Base-by-base conservation (phyloP, 2,113 vertebrate genomes). In the Mastomys coucha region DNA sequence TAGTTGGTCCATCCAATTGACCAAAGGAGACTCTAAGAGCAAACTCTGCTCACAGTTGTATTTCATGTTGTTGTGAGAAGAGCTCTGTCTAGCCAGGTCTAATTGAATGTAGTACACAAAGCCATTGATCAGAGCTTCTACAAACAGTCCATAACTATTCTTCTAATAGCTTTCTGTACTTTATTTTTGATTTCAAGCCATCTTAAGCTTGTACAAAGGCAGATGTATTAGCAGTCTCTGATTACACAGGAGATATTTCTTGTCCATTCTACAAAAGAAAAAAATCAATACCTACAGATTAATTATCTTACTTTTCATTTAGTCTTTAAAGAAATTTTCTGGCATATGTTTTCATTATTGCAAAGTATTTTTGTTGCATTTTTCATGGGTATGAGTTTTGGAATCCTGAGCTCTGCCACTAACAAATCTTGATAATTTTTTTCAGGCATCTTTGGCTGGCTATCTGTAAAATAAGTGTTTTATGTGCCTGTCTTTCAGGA, bases 51-150 rank as follows among this genome's bases (percentile, higher is more conserved):
- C 26, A 39, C n/a, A 69, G 31, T 1, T 24, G 24, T 49, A 95
- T 78, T 94, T 93, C 42, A 51, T 65, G 84, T 78, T 82, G 31
- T 36, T 91, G 65, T 88, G 75, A 72, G 2, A 7, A 1, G 13
- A 36, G 33, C 49, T 80, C 69, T 94, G 60, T 39, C 56, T 77
- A 84, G 75, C 58, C 39, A 70, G 81, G 45, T 88, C n/a, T 95
- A 90, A 97, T 92, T 96, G 93, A 73, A 86, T 97, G 95, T 96
- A 89, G 84, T 87, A 86, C 76, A 67, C 81, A 93, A 91, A 92
- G 91, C 76, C 89, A 92, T 95, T 91, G 90, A 96, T 94, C 53
- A 91, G 88, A 86, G 75, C 88, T 97, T 94, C 72, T 97, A 97
- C 91, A 91, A 42, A 60, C 8, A 94, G 94, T 88, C 92, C 91